Conservation (phyloP, 2,888 invertebrate genomes). For the Harpalus rufipes region DNA sequence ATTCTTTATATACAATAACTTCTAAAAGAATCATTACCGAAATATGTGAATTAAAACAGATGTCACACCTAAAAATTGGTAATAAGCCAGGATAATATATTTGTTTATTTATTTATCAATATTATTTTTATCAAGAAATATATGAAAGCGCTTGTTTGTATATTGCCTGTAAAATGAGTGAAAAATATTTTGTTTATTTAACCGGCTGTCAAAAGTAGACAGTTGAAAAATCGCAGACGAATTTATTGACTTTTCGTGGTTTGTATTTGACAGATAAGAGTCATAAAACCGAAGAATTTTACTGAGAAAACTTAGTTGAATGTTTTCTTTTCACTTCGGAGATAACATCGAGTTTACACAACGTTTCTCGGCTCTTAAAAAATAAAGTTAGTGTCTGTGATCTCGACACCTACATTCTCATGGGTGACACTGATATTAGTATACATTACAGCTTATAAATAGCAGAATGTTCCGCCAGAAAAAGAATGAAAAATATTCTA, state of each 20-base stretch:
- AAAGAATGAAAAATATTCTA: slow-evolving; percentile 51
- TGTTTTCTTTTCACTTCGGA: slow-evolving; percentile 16
- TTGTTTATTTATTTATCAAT: too few relatives aligned
- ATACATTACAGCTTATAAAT: slow-evolving; percentile 50
- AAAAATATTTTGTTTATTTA: slow-evolving; percentile 4
- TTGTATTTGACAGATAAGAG: slow-evolving; percentile 47
- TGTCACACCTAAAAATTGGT: too few relatives aligned
- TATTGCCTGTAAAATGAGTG: background rate
- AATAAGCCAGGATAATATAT: too few relatives aligned
- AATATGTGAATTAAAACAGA: too few relatives aligned
- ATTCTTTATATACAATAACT: too few relatives aligned
- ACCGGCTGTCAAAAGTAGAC: slow-evolving; percentile 3
- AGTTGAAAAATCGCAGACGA: background rate
- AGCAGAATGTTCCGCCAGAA: slow-evolving; percentile 34
- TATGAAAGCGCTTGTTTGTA: background rate
- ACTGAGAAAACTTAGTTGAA: slow-evolving; percentile 14
- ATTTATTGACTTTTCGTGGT: slow-evolving; percentile 40
- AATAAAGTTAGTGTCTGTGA: slow-evolving; percentile 4
- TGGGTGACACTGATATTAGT: slow-evolving; percentile 48
- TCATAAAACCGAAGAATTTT: slow-evolving; percentile 29
- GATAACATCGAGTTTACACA: slow-evolving; percentile 31
- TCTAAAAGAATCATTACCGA: too few relatives aligned
- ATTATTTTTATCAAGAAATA: too few relatives aligned
- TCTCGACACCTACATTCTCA: slow-evolving; percentile 23
- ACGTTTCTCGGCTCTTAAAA: slow-evolving; percentile 19